Base-by-base conservation (phyloP, 2,113 vertebrate species). In the Xyrauchen texanus region DNA sequence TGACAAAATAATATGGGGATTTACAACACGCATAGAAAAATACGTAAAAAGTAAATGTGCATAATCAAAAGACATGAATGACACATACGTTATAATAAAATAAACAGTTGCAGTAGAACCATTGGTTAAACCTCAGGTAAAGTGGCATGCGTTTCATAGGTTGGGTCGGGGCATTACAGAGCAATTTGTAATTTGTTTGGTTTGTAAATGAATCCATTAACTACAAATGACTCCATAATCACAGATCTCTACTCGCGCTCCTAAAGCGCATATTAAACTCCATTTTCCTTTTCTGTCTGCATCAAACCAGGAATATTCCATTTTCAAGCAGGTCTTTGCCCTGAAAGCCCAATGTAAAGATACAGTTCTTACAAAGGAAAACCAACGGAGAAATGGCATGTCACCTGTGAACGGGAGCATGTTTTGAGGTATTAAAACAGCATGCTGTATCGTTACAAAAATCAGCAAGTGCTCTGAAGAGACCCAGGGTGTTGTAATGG, bases 401-500 rank as follows among this genome's bases (percentile, higher is more conserved):
- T 64, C 58, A 77, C 57, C 69, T 51, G 51, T 12, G 79, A 69
- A 45, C 45, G 4, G 52, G 11, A 49, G 55, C 21, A 52, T 58
- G 7, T 57, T 15, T 65, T 44, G 72, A 72, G 68, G 74, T 67
- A 52, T 82, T 76, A 74, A 84, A 75, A 67, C 15, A 16, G 62
- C 34, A 11, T 55, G 65, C 63, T 61, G 61, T 51, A 42, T 51
- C 12, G 8, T 53, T 46, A 46, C 72, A 21, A 61, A 67, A 61
- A 65, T 34, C 8, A 12, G 42, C 8, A 61, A 72, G 72, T 45
- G 49, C 51, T 53, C 52, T 57, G 53, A 67, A 16, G 62, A 64
- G 79, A 72, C 53, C 65, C 42, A 11, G 71, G 10, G 46, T 78
- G 77, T 65, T 45, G 67, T 87, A 89, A 90, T 88, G 86, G 83